phyloP scores from a whole-genome alignment of 2,113 vertebrate species.

The Pangasianodon hypophthalmus region DNA sequence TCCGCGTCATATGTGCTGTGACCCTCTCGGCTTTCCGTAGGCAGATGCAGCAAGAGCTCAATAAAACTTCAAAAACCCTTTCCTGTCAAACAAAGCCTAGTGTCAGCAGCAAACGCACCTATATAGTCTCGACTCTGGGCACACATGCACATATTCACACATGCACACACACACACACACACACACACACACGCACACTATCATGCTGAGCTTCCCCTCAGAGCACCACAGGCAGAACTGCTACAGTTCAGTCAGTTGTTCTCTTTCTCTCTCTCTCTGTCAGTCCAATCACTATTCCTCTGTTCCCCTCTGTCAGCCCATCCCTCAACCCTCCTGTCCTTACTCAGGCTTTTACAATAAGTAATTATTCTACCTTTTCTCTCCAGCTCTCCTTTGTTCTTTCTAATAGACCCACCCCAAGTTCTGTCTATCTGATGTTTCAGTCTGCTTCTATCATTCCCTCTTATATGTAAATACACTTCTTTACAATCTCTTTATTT shows the following conservation, averaged over 20 bases:
- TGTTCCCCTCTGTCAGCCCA: slow-evolving; percentile 46
- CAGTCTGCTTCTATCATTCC: slow-evolving; percentile 31
- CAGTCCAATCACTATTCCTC: slow-evolving; percentile 46
- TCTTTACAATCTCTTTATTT: neutral
- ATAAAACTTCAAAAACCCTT: slow-evolving; percentile 46
- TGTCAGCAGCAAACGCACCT: slow-evolving; percentile 42
- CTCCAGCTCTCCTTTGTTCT: neutral
- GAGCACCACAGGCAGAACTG: slow-evolving; percentile 21
- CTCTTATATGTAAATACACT: slow-evolving; percentile 36
- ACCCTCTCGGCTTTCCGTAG: slow-evolving; percentile 38
- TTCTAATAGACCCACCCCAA: slow-evolving; percentile 27
- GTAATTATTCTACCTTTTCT: slow-evolving; percentile 8
- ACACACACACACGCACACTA: neutral
- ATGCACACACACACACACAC: neutral
- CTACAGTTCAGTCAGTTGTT: neutral
- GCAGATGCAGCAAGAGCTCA: slow-evolving; percentile 35
- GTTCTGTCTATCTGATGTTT: slow-evolving; percentile 18
- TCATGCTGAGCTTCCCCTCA: slow-evolving; percentile 18
- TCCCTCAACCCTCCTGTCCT: neutral
- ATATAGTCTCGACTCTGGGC: neutral
- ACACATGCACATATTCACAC: neutral
- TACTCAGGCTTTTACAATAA: slow-evolving; percentile 1
- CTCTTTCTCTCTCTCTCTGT: slow-evolving; percentile 8
- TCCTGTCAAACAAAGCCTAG: slow-evolving; percentile 37
- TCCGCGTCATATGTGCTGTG: slow-evolving; percentile 17